A percentile compares a stretch with the other conserved stretches of the same genome.
These are phyloP conservation scores for Augochlorella aurata DNA, from an alignment of 2,888 invertebrate genomes.

Conservation along the genomic window DNA sequence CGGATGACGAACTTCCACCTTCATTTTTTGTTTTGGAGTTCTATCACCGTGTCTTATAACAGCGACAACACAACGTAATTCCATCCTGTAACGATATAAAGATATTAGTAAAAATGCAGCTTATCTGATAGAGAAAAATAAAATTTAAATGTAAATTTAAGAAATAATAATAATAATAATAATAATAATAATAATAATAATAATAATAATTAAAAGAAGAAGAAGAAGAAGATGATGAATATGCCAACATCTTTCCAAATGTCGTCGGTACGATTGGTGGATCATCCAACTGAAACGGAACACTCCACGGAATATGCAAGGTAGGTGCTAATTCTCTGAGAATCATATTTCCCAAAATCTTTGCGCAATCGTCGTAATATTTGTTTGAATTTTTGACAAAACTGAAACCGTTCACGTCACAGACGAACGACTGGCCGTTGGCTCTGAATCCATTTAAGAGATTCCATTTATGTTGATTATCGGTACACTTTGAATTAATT, in stretches of 20 bases:
- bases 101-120: neutral
- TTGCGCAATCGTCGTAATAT: conserved; percentile 99
- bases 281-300: conserved; percentile 98
- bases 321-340: conserved; percentile 96
- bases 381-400: conserved; percentile 99
- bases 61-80: conserved; percentile 96
- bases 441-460: conserved; percentile 85
- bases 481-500: neutral
- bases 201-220: neutral
- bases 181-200: neutral
- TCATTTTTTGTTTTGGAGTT: conserved; percentile 99
- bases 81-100: conserved; percentile 84
- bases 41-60: conserved; percentile 99
- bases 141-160: neutral
- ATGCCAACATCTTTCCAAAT: conserved; percentile 94
- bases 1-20: conserved; percentile 98
- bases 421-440: conserved; percentile 99
- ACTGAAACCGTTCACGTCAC: conserved; percentile 99
- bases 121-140: neutral
- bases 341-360: conserved; percentile 99
- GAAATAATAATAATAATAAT: neutral
- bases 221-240: neutral
- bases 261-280: conserved; percentile 99
- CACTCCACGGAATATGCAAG: conserved; percentile 98
- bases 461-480: neutral